Base-by-base conservation (phyloP, 2,113 vertebrate species). In the human (Homo sapiens) region DNA sequence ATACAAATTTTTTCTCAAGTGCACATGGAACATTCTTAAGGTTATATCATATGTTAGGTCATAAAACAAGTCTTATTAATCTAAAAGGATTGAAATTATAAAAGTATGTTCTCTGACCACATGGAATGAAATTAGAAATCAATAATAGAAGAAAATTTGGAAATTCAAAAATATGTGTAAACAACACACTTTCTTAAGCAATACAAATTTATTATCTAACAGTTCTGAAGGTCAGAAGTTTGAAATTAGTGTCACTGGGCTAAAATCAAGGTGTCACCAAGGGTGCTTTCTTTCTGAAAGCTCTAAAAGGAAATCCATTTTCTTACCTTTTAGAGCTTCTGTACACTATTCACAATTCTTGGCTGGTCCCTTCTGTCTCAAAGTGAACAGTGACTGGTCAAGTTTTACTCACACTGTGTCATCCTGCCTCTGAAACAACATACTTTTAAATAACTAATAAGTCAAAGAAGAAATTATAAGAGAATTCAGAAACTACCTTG, bases 11-110 rank as follows among this genome's bases (percentile, higher is more conserved):
- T 61, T 87, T 89, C 40, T 52, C 1, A n/a, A 72, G n/a, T 45
- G 30, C 16, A 27, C 25, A 38, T 64, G 17, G 25, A 87, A 45
- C 38, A 91, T 16, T 76, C 35, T 68, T 38, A 40, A 52, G 35
- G 52, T 52, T 55, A 78, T 9, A 59, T 6, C 25, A 35, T 35
- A 88, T 61, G 8, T 61, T 70, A 70, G 27, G 32, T 35, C 14
- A 90, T 64, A 80, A 96, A 90, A 48, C 32, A 89, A 57, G n/a
- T 55, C 8, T 87, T 75, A 97, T 43, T 52, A 84, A 68, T 61
- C n/a, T 72, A 45, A 93, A 96, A 73, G 7, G 10, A 80, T 4
- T 84, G 43, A 89, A 85, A 90, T 80, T 2, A 80, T n/a, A 73
- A 79, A 92, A 17, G 9, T 66, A 81, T 75, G 55, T 87, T 64